Percentiles rank a stretch among this genome's conserved stretches.
Evolutionary conservation across 2,888 invertebrate species (phyloP).

Genomic region (Lycocerus yunnanus): DNA sequence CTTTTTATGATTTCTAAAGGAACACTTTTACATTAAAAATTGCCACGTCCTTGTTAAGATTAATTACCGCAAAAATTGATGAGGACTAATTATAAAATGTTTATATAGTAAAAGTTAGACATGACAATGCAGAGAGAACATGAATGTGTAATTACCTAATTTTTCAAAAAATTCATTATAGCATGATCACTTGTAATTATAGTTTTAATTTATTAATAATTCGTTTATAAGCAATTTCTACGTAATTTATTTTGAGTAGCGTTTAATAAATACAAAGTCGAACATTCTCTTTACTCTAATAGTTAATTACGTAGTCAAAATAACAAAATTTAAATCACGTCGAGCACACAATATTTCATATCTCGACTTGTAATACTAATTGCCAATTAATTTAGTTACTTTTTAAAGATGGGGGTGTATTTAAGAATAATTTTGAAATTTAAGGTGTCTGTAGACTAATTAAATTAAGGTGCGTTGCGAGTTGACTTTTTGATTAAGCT

Average conservation of each 20-base stretch:
- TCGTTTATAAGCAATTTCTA: not conserved
- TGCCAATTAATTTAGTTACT: slow-evolving; percentile 41
- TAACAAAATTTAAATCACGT: slow-evolving; percentile 41
- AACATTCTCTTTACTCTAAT: slow-evolving; percentile 27
- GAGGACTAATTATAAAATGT: not conserved
- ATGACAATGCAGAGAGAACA: not conserved
- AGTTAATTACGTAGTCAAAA: slow-evolving; percentile 42
- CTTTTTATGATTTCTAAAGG: not conserved
- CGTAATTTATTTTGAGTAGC: not conserved
- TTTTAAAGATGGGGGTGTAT: slow-evolving; percentile 12
- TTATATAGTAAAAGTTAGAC: not conserved
- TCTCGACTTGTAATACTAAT: slow-evolving; percentile 36
- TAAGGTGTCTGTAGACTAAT: not conserved
- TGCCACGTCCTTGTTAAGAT: not conserved
- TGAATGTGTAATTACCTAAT: not conserved
- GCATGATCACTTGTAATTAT: not conserved
- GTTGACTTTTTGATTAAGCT: not conserved
- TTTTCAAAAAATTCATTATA: not conserved
- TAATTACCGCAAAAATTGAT: not conserved
- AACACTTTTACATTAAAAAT: not conserved
- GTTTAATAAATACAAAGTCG: slow-evolving; percentile 10
- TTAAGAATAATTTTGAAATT: not conserved
- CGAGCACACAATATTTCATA: slow-evolving; percentile 41
- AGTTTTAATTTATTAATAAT: not conserved
- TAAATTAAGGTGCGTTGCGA: not conserved